Base-by-base conservation (phyloP, 35 echinoderm and acorn worm species). In the Eucidaris tribuloides region DNA sequence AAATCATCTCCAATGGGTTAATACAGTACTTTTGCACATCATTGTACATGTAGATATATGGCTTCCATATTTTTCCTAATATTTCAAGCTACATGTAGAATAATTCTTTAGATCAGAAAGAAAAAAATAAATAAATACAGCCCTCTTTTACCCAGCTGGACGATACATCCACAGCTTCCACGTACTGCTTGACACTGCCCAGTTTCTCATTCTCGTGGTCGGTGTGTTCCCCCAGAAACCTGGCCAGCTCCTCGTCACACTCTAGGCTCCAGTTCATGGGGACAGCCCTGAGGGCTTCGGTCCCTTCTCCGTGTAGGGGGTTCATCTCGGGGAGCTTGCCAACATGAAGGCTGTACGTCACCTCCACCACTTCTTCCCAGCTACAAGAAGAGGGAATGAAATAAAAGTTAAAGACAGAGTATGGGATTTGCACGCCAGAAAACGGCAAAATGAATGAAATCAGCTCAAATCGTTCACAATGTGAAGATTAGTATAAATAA, bases 161-260 rank as follows among this genome's bases (percentile, higher is more conserved):
- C 23, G 96, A 99, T 20, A 93, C 96, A 49, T 89, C 96, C 4
- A 99, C 96, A 79, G 96, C 79, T 23, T 99, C 91, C 19, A 99
- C 91, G 76, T 90, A 99, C 84, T 99, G 96, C 80, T 92, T 99
- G 3, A 90, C 91, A 66, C 86, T 93, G n/a, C 96, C 96, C 46
- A 93, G 81, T 48, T 90, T 82, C 40, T 93, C 90, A 55, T 92
- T 90, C 29, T 86, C 79, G 18, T 89, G 86, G 28, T 89, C 90
- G 11, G 83, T 92, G 62, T 99, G 86, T 79, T 99, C 96, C 64
- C 68, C 79, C 3, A 93, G 71, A 45, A 92, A 99, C 64, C 63
- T 89, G 27, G 91, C 96, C 38, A 99, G 60, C 80, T 99, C 90
- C 62, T 99, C 96, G 57, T 99, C 96, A 48, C 87, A 87, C 31